Percentiles rank a stretch among this genome's conserved stretches.
phyloP scores from a whole-genome alignment of 2,888 invertebrate species.

The Lissocephala sabroskyi region DNA sequence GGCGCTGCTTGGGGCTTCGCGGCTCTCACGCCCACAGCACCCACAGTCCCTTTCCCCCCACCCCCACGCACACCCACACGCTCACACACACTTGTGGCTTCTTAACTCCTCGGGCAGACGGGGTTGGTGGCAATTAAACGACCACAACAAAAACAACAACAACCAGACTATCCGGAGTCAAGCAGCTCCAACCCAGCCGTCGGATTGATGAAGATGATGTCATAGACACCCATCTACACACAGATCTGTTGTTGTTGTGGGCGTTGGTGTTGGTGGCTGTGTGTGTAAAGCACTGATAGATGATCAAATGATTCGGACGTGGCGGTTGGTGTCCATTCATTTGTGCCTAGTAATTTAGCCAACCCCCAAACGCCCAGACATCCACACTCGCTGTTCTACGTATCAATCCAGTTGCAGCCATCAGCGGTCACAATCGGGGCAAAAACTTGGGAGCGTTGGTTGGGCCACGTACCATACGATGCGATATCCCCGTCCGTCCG shows the following conservation, averaged over 20 bases:
- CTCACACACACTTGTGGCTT: no score
- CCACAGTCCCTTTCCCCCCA: no score
- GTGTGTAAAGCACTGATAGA: conserved; percentile 45
- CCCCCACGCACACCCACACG: no score
- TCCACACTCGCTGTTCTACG: no score
- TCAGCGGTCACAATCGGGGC: conserved; percentile 21
- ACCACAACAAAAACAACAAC: conserved; percentile 18
- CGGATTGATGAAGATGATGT: conserved; percentile 47
- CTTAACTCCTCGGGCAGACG: no score
- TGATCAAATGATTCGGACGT: conserved; percentile 43
- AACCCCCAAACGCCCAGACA: conserved; percentile 8
- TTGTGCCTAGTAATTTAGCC: conserved; percentile 56
- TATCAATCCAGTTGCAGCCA: conserved; percentile 16
- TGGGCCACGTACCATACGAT: conserved; percentile 16
- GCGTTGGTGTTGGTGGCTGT: conserved; percentile 19
- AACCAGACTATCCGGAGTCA: conserved; percentile 26
- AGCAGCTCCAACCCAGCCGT: no score
- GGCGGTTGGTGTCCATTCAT: conserved; percentile 38
- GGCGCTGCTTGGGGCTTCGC: no score
- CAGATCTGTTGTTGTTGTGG: conserved; percentile 9
- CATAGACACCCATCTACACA: conserved; percentile 22
- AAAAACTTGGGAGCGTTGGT: conserved; percentile 5
- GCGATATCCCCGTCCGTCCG: conserved; percentile 5
- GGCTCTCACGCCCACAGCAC: conserved; percentile 26
- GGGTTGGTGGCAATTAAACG: conserved; percentile 49